A percentile compares a stretch with the other conserved stretches of the same genome.
Conservation (phyloP, 37 sponge, comb jelly and placozoan species). For the Ianthella basta region DNA sequence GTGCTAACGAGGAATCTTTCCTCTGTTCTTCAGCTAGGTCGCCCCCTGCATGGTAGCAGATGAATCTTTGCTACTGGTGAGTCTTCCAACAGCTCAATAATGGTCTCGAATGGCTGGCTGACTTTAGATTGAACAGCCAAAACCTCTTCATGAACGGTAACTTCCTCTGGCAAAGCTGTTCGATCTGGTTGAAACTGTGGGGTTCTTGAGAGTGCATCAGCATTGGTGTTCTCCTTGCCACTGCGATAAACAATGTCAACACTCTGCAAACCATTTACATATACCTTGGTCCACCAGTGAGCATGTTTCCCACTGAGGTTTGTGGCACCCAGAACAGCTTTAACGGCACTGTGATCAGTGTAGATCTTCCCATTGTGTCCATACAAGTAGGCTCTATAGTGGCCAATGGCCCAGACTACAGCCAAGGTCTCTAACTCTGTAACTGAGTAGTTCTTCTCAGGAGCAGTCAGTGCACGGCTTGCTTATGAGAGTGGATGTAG, state of each 20-base stretch:
- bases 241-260: conserved; percentile 24
- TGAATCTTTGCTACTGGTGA: too few relatives aligned
- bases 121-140: too few relatives aligned
- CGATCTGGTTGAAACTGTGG: conserved; percentile 5
- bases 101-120: too few relatives aligned
- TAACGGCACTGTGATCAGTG: conserved; percentile 46
- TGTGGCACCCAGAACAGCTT: conserved; percentile 32
- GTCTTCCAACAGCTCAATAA: too few relatives aligned
- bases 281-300: conserved; percentile 49
- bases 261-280: background rate
- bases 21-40: conserved; percentile 49
- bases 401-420: conserved; percentile 44
- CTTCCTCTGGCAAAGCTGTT: too few relatives aligned
- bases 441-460: conserved; percentile 31
- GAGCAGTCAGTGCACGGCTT: conserved; percentile 5
- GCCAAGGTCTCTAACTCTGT: conserved; percentile 47
- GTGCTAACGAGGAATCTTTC: conserved; percentile 35
- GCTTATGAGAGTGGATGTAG: conserved; percentile 30
- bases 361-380: conserved; percentile 28
- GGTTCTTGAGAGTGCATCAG: conserved; percentile 52
- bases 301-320: conserved; percentile 42
- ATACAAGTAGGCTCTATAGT: conserved; percentile 26
- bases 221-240: conserved; percentile 44
- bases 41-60: too few relatives aligned
- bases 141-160: too few relatives aligned